Evolutionary conservation across 2,888 invertebrate genomes (phyloP).

Genomic region (Sinelater perroti): DNA sequence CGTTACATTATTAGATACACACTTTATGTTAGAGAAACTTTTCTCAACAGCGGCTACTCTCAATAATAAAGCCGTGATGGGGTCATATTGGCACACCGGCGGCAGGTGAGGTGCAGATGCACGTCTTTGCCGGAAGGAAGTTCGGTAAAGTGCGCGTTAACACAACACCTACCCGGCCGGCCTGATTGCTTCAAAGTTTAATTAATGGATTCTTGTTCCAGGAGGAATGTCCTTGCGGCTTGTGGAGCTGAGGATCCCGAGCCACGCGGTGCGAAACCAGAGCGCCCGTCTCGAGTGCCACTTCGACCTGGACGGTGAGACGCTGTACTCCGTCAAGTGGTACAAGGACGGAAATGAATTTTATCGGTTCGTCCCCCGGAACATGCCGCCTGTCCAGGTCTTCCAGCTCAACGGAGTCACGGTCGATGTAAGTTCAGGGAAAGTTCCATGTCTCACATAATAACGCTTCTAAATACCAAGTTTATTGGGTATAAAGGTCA

Average conservation of each 20-base stretch:
- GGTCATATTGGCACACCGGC: background rate
- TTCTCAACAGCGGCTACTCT: too few relatives aligned
- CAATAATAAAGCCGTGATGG: too few relatives aligned
- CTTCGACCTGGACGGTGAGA: conserved; percentile 84
- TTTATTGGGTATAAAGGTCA: conserved; percentile 30
- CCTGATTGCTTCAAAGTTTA: conserved; percentile 21
- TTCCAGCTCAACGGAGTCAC: conserved; percentile 83
- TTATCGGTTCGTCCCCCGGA: conserved; percentile 85
- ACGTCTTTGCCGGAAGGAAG: background rate
- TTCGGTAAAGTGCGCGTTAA: conserved; percentile 13
- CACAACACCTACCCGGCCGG: conserved; percentile 10
- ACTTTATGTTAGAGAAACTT: too few relatives aligned
- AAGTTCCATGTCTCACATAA: conserved; percentile 14
- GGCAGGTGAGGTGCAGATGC: conserved; percentile 2
- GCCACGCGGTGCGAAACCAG: conserved; percentile 81
- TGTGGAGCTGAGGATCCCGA: conserved; percentile 81
- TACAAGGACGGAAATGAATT: conserved; percentile 91
- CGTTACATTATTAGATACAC: too few relatives aligned
- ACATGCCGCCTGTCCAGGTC: conserved; percentile 81
- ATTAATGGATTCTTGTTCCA: conserved; percentile 48
- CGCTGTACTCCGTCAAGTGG: conserved; percentile 90
- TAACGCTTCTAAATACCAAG: conserved; percentile 26
- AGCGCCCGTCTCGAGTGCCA: conserved; percentile 81
- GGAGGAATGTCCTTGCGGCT: conserved; percentile 67
- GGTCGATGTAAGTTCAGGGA: conserved; percentile 78